Evolutionary conservation across 2,888 invertebrate genomes (phyloP), one percentile per base, ranked within the genome.

Genomic region (Lasius fuliginosus): DNA sequence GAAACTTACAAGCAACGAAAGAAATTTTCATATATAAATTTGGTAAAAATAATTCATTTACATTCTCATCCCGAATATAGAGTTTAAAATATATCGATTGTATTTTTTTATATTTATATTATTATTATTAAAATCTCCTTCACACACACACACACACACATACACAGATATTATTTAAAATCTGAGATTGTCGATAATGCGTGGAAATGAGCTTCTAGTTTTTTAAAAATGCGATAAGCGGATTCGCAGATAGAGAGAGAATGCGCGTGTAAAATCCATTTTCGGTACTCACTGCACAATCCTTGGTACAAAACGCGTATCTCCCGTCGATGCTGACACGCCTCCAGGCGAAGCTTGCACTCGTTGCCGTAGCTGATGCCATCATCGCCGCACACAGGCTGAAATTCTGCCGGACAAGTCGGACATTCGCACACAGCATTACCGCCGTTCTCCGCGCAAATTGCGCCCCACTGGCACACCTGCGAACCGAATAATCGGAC

Each of bases 391-490:
- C 98, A 98, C 60, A 98, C 98, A 23, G 98, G 98, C 88, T 97
- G 97, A 95, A 98, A 98, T 95, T 98, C 98, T 90, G 97, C 97
- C 81, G 98, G 97, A 94, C 98, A 98, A 73, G 96, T 96, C 60
- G 98, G 98, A 95, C 99, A 99, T 91, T 97, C 97, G 95, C 99
- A 99, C 88, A 96, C 96, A 58, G 98, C 97, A 81, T 96, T 96
- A 56, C 97, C 97, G 71, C 96, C 95, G 91, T 96, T 96, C 92
- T 97, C 96, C 73, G 96, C 96, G 94, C 98, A 98, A 87, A 96
- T 96, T 83, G 98, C 97, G 83, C 98, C 98, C 95, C 97, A 97
- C 88, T 97, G 97, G 94, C 98, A 99, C 91, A 96, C 96, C 97
- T 97, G 93, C 75, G 86, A 92, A 89, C 64, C 74, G 76, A 90